These are phyloP conservation scores for Eptatretus atami DNA, from an alignment of 2,797 vertebrate species.

Conservation along the genomic window DNA sequence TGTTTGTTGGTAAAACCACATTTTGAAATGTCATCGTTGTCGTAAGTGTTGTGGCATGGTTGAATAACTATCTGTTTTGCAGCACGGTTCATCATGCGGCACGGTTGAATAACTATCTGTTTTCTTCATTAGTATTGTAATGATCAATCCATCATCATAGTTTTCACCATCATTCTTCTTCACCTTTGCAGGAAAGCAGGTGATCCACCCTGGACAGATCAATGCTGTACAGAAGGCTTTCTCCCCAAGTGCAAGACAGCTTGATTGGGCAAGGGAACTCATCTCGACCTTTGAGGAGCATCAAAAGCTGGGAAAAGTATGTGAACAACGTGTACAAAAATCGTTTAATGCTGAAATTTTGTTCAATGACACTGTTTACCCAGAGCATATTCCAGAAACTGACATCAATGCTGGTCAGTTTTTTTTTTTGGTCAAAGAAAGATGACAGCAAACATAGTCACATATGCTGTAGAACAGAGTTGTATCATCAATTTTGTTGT, in stretches of 20 bases:
- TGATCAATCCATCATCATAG: slow-evolving; percentile 4
- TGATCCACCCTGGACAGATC: slow-evolving; percentile 87
- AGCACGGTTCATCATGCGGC: not conserved
- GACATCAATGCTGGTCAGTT: no score
- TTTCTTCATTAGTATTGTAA: not conserved
- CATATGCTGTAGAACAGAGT: no score
- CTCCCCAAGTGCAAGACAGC: slow-evolving; percentile 43
- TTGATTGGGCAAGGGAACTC: slow-evolving; percentile 60
- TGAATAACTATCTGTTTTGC: not conserved
- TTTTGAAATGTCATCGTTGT: no score
- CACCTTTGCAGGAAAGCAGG: slow-evolving; percentile 55
- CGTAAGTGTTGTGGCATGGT: not conserved
- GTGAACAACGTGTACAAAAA: slow-evolving; percentile 1
- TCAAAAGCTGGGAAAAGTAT: slow-evolving; percentile 79
- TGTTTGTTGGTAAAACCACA: no score
- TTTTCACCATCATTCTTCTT: slow-evolving; percentile 9
- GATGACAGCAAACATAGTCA: no score
- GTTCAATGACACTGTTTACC: no score
- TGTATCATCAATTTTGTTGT: no score
- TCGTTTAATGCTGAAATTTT: no score
- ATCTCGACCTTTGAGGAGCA: slow-evolving; percentile 58
- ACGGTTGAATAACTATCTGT: not conserved
- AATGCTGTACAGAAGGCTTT: slow-evolving; percentile 69
- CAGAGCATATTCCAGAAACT: no score
- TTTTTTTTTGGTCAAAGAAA: no score